Base-by-base conservation (phyloP, 2,797 vertebrate species). In the Sandelia bainsii region DNA sequence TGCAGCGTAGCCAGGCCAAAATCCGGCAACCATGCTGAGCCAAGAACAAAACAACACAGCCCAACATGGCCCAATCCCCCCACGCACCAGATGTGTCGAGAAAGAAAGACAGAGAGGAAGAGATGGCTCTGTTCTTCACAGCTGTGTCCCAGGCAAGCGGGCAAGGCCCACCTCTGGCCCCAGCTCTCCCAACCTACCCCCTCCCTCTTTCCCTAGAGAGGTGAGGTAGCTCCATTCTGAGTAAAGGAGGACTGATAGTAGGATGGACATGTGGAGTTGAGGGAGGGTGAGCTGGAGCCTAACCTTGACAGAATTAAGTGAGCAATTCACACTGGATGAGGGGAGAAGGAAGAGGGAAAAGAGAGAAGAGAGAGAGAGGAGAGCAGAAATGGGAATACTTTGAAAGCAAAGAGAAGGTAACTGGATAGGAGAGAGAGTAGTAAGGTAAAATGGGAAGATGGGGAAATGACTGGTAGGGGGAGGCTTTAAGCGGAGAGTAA, bases 61-160 rank as follows among this genome's bases (percentile, higher is more conserved):
- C 73, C 65, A 79, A 70, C 81, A 75, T 66, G 40, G 45, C 79
- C 23, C 58, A 51, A 60, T 32, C 61, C 48, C 80, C 49, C 54
- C 50, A 67, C 3, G 22, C 73, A 84, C 78, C 87, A 90, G 85
- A 90, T 90, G 86, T 90, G 83, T 70, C 68, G 72, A 69, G 62
- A 72, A 52, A 70, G 76, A 66, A 46, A 72, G 76, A 73, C 16
- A 65, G 76, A 74, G 68, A 80, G 63, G 50, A 72, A 65, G 53
- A 76, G 82, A 75, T 62, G 58, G 52, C 63, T 78, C 72, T 72
- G 45, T 69, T 84, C 80, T 73, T 56, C 67, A 62, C 84, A 90
- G 87, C 82, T 87, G 78, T 84, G 82, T 87, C 72, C 76, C 70
- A 74, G 54, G 40, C 62, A 79, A 53, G 73, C 49, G 65, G 69